Evolutionary conservation across 1,140 invertebrate genomes (phyloP), one percentile per base, ranked within the genome.

Genomic region (Zaprionus nigranus): DNA sequence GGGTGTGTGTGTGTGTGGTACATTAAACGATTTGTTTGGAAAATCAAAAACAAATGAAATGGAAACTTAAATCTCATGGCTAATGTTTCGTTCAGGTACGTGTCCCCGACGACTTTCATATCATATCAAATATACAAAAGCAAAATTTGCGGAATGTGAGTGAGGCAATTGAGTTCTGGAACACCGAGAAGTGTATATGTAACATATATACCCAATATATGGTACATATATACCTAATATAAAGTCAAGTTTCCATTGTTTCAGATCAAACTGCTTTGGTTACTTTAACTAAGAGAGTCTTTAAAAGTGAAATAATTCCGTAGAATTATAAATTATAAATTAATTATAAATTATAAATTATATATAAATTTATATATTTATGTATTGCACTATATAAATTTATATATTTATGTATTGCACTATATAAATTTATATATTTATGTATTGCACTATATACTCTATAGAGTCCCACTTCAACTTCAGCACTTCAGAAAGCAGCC

Each of bases 11-110:
- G 9, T 28, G 22, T 54, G 17, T 73, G 17, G 53, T 6, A 58
- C 56, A 66, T 72, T n/a, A 66, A 58, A 40, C 53, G 69, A 22
- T 64, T 71, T 65, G 34, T 26, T 49, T 64, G 43, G 6, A 34
- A 63, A 46, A 65, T 71, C 60, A 40, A 64, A 67, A 66, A 30
- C 34, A 67, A 67, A 43, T 53, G 34, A 60, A 66, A 60, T 40
- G 46, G 9, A 46, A 74, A 61, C 26, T 60, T 61, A 26, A 22
- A 30, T 54, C 40, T 61, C 12, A 15, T 28, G 38, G 24, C 26
- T 28, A 60, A 54, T 73, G 63, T 28, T 67, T 36, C 65, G 54
- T 57, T 65, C 36, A 54, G 62, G 1, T 59, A 73, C 65, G 71
- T 61, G 58, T 69, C 20, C 5, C 28, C 15, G n/a, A 2, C 12